Conservation (phyloP, 2,888 invertebrate species). For the Ormyrus nitidulus region DNA sequence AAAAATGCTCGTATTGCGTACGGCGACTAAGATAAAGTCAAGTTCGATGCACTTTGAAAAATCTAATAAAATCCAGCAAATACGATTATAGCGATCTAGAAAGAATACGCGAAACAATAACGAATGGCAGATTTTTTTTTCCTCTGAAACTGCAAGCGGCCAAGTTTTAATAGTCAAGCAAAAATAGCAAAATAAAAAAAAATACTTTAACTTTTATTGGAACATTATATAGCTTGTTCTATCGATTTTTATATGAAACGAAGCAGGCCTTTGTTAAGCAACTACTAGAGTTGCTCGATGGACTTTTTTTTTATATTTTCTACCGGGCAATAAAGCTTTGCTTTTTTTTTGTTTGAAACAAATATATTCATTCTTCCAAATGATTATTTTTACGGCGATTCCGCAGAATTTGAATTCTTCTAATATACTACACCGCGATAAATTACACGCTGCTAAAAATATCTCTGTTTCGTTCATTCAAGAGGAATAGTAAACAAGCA, state of each 20-base stretch:
- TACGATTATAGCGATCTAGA: neutral
- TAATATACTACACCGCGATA: neutral
- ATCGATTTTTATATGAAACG: constrained; percentile 31
- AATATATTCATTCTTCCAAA: constrained; percentile 4
- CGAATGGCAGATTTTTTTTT: neutral
- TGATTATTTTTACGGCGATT: neutral
- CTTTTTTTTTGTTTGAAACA: neutral
- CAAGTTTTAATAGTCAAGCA: constrained; percentile 14
- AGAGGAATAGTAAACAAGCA: too few relatives aligned
- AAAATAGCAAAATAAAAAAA: constrained; percentile 33
- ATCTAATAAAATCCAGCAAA: constrained; percentile 29
- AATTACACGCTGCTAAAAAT: neutral
- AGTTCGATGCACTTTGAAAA: constrained; percentile 25
- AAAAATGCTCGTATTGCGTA: neutral
- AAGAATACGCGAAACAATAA: constrained; percentile 21
- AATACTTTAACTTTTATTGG: constrained; percentile 23
- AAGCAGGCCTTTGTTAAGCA: constrained; percentile 1
- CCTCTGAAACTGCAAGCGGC: neutral
- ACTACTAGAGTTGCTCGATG: constrained; percentile 7
- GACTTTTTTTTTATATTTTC: constrained; percentile 28
- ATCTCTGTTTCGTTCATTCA: too few relatives aligned
- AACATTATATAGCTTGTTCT: neutral
- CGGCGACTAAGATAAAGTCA: constrained; percentile 13
- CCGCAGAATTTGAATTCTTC: neutral
- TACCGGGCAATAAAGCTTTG: constrained; percentile 10